phyloP scores from a whole-genome alignment of 2,888 invertebrate species.

The Craniophora ligustri region DNA sequence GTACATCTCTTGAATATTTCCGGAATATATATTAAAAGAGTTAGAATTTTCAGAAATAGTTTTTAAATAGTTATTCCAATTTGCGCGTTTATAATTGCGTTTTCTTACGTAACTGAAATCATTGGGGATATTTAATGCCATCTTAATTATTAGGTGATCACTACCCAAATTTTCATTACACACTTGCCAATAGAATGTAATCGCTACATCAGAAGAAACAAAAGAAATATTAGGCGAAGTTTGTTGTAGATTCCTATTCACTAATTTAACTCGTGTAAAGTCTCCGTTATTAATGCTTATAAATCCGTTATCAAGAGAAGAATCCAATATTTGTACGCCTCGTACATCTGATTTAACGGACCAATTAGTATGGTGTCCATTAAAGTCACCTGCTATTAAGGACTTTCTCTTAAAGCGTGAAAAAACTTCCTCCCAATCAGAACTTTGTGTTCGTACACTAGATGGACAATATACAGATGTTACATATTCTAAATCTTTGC shows the following conservation, averaged over 20 bases:
- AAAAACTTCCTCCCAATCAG: conserved; percentile 4
- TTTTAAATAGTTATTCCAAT: background rate
- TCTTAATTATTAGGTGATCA: conserved; percentile 6
- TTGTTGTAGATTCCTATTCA: conserved; percentile 1
- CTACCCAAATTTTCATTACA: conserved; percentile 1
- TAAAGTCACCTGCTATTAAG: background rate
- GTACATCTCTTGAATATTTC: conserved; percentile 2
- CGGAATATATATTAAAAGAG: background rate
- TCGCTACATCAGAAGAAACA: conserved; percentile 1
- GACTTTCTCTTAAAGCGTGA: background rate
- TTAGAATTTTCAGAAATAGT: background rate
- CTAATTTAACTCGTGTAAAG: background rate
- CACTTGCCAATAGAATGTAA: background rate
- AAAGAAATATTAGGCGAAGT: conserved; percentile 6
- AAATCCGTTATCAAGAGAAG: conserved; percentile 1
- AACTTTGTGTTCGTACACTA: background rate
- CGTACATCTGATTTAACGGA: conserved; percentile 5
- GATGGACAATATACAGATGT: background rate
- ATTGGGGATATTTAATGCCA: background rate
- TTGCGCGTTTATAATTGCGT: background rate
- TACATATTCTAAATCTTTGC: conserved; percentile 3
- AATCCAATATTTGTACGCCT: conserved; percentile 9
- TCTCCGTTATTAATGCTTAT: conserved; percentile 3
- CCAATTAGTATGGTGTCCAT: conserved; percentile 5
- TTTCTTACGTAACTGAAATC: background rate